A percentile compares a stretch with the other conserved stretches of the same genome.
These are phyloP conservation scores for Aurelia coerulea DNA, from an alignment of 30 jellyfish, hydroid and myxozoan genomes.

Conservation along the genomic window DNA sequence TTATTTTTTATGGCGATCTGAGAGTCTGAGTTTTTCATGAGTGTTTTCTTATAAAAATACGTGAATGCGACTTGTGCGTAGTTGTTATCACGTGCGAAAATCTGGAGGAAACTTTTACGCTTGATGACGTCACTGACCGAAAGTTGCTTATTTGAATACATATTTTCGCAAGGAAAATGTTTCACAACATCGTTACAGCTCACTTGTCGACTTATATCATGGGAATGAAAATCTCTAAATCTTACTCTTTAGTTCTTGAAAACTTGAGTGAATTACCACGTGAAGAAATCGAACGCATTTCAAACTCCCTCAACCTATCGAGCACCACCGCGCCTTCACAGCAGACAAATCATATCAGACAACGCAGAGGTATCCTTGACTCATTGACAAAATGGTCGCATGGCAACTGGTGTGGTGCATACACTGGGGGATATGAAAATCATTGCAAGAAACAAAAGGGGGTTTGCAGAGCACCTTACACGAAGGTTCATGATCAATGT, in stretches of 20 bases:
- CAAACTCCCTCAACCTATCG: conserved; percentile 9
- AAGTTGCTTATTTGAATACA: too few species aligned
- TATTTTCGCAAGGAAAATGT: too few species aligned
- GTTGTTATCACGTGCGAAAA: too few species aligned
- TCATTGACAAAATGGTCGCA: conserved; percentile 68
- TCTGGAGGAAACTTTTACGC: too few species aligned
- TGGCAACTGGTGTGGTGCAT: conserved; percentile 90
- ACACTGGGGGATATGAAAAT: conserved; percentile 80
- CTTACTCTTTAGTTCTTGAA: conserved; percentile 21
- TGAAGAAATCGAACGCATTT: conserved; percentile 13
- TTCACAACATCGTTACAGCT: too few species aligned
- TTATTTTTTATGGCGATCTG: too few species aligned
- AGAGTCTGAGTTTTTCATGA: too few species aligned
- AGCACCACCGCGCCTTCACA: neutral
- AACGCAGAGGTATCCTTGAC: conserved; percentile 65
- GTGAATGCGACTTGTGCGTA: too few species aligned
- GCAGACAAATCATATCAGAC: conserved; percentile 13
- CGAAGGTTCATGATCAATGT: conserved; percentile 48
- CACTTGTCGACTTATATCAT: too few species aligned
- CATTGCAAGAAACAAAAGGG: conserved; percentile 52
- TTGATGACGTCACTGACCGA: too few species aligned
- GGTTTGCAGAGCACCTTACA: conserved; percentile 70
- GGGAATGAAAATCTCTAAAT: too few species aligned
- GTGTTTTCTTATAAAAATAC: too few species aligned
- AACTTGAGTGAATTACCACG: conserved; percentile 28